A percentile compares a stretch with the other conserved stretches of the same genome.
Evolutionary conservation across 2,797 vertebrate genomes (phyloP).

Genomic region (Myotis daubentonii): DNA sequence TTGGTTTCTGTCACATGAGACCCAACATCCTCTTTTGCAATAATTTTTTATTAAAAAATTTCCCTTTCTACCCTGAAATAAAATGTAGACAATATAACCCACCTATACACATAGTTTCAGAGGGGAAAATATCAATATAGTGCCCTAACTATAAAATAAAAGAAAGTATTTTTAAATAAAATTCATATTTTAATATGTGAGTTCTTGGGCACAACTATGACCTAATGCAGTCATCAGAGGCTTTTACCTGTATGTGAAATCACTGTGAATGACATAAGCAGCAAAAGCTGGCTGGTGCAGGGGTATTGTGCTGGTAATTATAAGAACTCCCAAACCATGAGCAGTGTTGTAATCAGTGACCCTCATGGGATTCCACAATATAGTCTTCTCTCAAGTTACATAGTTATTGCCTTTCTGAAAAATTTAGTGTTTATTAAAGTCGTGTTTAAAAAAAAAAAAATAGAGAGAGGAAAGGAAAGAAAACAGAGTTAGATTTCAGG

Average conservation of each 20-base stretch:
- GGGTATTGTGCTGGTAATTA: not conserved
- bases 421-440: constrained; percentile 32
- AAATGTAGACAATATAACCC: constrained; percentile 5
- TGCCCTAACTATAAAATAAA: constrained; percentile 4
- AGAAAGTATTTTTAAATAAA: constrained; percentile 15
- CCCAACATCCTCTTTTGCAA: not conserved
- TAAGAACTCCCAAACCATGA: not conserved
- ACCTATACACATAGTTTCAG: not conserved
- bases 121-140: not conserved
- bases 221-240: not conserved
- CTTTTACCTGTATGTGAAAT: not conserved
- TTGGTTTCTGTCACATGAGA: not conserved
- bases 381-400: not conserved
- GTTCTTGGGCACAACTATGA: not conserved
- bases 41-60: not conserved
- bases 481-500: not conserved
- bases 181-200: not conserved
- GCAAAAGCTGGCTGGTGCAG: not conserved
- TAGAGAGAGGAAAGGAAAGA: too few relatives aligned
- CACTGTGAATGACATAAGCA: not conserved
- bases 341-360: not conserved
- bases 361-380: not conserved
- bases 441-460: not conserved
- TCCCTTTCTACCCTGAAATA: constrained; percentile 36
- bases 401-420: constrained; percentile 40